Conservation (phyloP, 92 coral and sea anemone genomes). For the Hydrozoanthus gracilis region DNA sequence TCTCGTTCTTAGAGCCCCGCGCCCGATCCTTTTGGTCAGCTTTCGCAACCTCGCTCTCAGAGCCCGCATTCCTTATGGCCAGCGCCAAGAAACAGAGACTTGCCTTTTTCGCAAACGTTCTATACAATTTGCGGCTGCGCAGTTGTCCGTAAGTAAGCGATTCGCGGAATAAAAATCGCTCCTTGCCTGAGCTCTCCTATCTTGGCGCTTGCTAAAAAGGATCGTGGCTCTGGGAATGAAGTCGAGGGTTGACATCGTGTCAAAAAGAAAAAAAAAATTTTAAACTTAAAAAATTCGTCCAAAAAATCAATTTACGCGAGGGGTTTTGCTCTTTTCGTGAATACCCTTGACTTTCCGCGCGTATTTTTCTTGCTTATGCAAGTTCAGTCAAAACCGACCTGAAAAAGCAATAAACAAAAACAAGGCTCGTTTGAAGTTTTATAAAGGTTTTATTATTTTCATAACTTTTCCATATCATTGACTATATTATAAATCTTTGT, state of each 20-base stretch:
- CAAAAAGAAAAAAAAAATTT: not conserved
- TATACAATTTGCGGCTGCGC: not conserved
- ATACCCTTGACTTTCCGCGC: too few relatives aligned
- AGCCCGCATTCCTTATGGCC: too few relatives aligned
- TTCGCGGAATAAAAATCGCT: not conserved
- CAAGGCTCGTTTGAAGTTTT: too few relatives aligned
- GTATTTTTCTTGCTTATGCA: too few relatives aligned
- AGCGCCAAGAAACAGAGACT: too few relatives aligned
- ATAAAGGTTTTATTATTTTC: too few relatives aligned
- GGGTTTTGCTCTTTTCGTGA: too few relatives aligned
- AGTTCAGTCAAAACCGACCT: too few relatives aligned
- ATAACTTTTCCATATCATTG: too few relatives aligned
- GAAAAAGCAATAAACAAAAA: too few relatives aligned
- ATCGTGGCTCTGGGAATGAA: not conserved
- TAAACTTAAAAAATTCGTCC: not conserved
- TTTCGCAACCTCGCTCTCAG: not conserved
- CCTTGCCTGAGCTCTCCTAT: not conserved
- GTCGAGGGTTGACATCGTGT: not conserved
- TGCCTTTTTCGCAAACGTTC: not conserved
- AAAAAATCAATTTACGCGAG: not conserved
- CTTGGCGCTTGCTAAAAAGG: slow-evolving; percentile 1
- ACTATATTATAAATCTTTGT: too few relatives aligned
- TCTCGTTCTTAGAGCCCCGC: not conserved
- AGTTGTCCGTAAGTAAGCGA: not conserved
- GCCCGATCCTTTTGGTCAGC: not conserved